A percentile compares a stretch with the other conserved stretches of the same genome.
Conservation (phyloP, 2,797 vertebrate species). For the Gymnopithys bicolor region DNA sequence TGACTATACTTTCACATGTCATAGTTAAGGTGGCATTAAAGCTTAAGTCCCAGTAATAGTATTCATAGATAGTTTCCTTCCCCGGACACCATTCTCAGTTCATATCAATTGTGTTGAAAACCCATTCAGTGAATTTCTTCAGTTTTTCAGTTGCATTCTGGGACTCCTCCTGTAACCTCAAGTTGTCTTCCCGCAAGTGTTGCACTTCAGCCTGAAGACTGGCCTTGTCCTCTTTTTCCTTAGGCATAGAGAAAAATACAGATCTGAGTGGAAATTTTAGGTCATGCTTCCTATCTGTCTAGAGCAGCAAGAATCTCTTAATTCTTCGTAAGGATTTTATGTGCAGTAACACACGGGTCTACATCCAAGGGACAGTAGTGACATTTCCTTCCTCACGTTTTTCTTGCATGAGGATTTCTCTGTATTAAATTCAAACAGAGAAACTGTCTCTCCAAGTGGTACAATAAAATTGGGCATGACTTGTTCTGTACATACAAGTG, state of each 20-base stretch:
- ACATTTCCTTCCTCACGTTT: background rate
- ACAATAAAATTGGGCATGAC: background rate
- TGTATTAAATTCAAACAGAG: background rate
- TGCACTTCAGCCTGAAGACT: constrained; percentile 93
- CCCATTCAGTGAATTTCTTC: constrained; percentile 99
- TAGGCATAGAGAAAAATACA: constrained; percentile 18
- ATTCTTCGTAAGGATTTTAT: background rate
- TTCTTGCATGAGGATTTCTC: background rate
- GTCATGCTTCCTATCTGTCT: background rate
- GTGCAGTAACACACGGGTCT: background rate
- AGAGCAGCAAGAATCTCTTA: background rate
- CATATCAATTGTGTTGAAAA: constrained; percentile 99
- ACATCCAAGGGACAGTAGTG: background rate
- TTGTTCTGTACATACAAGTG: background rate
- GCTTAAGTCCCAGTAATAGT: constrained; percentile 52
- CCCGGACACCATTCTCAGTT: constrained; percentile 78
- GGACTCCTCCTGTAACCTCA: constrained; percentile 94
- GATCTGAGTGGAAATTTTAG: constrained; percentile 7
- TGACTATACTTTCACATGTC: constrained; percentile 51
- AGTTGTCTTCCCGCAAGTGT: constrained; percentile 92
- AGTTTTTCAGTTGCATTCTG: constrained; percentile 94
- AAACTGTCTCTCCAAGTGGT: background rate
- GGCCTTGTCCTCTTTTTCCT: constrained; percentile 95
- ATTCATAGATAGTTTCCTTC: constrained; percentile 7
- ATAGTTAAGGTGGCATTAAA: constrained; percentile 55